Evolutionary conservation across 2,113 vertebrate genomes (phyloP).

Genomic region (Phaethornis superciliosus): DNA sequence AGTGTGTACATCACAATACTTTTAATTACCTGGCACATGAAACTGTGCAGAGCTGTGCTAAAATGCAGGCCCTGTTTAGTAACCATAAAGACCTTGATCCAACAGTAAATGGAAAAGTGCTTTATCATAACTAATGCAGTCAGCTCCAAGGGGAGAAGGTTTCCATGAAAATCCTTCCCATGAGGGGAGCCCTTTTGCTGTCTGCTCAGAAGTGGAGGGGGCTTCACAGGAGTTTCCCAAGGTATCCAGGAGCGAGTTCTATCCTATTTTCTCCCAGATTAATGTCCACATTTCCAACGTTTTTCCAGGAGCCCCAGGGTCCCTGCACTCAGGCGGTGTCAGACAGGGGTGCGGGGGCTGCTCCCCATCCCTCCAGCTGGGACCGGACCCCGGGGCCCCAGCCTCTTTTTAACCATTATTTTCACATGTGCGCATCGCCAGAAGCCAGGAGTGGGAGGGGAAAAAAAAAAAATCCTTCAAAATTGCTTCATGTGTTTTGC

Average conservation of each 20-base stretch:
- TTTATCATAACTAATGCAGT: not conserved
- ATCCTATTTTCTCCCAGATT: rapidly evolving
- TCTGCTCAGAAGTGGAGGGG: rapidly evolving
- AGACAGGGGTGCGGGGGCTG: not conserved
- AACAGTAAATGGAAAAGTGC: not conserved
- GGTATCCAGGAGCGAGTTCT: too few relatives aligned
- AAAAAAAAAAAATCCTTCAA: not conserved
- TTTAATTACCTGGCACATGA: not conserved
- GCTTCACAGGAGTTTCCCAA: rapidly evolving
- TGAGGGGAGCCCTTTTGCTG: not conserved
- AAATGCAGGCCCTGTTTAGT: not conserved
- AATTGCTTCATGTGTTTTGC: rapidly evolving
- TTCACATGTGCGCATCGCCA: too few relatives aligned
- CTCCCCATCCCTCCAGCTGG: rapidly evolving
- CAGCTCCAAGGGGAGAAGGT: not conserved
- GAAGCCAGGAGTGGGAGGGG: too few relatives aligned
- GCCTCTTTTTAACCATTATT: too few relatives aligned
- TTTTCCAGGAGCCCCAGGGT: rapidly evolving
- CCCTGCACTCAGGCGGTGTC: rapidly evolving
- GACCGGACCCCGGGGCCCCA: too few relatives aligned
- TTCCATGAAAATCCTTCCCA: not conserved
- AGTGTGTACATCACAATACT: not conserved
- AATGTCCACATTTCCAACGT: rapidly evolving
- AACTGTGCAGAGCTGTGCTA: rapidly evolving
- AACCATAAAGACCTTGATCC: not conserved